A percentile compares a stretch with the other conserved stretches of the same genome.
These are phyloP conservation scores for Drosophila diplacantha DNA, from an alignment of 2,888 invertebrate species.

Conservation along the genomic window DNA sequence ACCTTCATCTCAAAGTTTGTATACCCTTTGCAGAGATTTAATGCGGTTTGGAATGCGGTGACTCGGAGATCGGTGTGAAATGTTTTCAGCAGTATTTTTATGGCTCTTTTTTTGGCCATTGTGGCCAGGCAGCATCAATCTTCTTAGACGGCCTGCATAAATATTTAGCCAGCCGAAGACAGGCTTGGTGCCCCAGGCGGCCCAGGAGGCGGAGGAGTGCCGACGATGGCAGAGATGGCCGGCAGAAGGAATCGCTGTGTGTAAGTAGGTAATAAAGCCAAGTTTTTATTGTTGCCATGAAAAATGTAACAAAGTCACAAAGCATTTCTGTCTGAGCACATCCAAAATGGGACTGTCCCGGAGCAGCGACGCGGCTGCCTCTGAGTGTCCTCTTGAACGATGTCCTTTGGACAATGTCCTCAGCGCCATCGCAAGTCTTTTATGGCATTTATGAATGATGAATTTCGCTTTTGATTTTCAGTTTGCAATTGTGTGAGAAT, in stretches of 20 bases:
- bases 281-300: constrained; percentile 66
- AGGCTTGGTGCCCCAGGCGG: constrained; percentile 11
- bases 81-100: constrained; percentile 44
- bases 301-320: constrained; percentile 68
- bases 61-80: constrained; percentile 48
- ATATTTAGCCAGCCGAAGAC: constrained; percentile 54
- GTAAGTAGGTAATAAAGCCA: constrained; percentile 61
- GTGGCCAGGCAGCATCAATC: constrained; percentile 62
- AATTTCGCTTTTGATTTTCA: constrained; percentile 59
- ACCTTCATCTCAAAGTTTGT: constrained; percentile 17
- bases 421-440: constrained; percentile 40
- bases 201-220: background rate
- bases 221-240: background rate
- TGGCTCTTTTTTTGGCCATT: constrained; percentile 35
- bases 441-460: constrained; percentile 62
- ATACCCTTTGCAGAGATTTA: constrained; percentile 12
- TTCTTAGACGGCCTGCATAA: constrained; percentile 59
- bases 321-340: constrained; percentile 59
- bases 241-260: constrained; percentile 46
- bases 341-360: constrained; percentile 52
- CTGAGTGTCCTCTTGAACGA: constrained; percentile 30
- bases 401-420: constrained; percentile 22
- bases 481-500: constrained; percentile 48
- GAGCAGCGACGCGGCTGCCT: background rate
- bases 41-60: constrained; percentile 28